Evolutionary conservation across 2,113 vertebrate species (phyloP).

Genomic region (Labeo catla): DNA sequence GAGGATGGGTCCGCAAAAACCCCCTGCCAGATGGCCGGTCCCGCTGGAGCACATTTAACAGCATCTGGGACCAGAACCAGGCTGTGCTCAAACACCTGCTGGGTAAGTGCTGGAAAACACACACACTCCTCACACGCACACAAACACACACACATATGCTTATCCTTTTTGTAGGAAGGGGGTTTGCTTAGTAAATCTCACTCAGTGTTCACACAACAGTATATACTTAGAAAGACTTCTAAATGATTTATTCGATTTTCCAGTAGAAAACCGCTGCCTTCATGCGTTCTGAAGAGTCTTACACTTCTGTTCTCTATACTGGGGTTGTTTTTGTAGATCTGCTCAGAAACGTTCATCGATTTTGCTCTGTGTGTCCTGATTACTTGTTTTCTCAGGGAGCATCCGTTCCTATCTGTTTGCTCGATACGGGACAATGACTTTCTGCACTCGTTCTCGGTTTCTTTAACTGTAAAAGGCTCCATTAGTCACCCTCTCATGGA

Average conservation of each 20-base stretch:
- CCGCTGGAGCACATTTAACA: constrained; percentile 97
- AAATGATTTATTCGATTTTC: constrained; percentile 20
- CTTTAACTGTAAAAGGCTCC: neutral
- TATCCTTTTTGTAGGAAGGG: neutral
- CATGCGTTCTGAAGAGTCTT: neutral
- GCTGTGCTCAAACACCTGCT: constrained; percentile 94
- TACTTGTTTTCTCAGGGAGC: constrained; percentile 17
- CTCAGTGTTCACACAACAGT: neutral
- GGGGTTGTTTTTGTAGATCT: neutral
- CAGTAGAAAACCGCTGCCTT: constrained; percentile 13
- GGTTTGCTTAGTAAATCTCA: constrained; percentile 24
- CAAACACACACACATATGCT: neutral
- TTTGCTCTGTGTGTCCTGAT: neutral
- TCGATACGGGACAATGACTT: neutral
- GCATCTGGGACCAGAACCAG: constrained; percentile 98
- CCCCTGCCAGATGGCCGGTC: constrained; percentile 91
- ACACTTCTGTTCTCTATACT: neutral
- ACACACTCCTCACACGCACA: neutral
- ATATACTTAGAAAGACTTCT: constrained; percentile 1
- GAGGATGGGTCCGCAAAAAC: constrained; percentile 95
- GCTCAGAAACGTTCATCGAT: constrained; percentile 9
- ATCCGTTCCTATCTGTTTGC: neutral
- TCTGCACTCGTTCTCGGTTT: constrained; percentile 3
- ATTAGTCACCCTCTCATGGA: neutral
- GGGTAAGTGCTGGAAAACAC: constrained; percentile 74